Percentiles rank a stretch among this genome's conserved stretches.
These are phyloP conservation scores for Drosophila orosa DNA, from an alignment of 1,140 invertebrate genomes.

Conservation along the genomic window DNA sequence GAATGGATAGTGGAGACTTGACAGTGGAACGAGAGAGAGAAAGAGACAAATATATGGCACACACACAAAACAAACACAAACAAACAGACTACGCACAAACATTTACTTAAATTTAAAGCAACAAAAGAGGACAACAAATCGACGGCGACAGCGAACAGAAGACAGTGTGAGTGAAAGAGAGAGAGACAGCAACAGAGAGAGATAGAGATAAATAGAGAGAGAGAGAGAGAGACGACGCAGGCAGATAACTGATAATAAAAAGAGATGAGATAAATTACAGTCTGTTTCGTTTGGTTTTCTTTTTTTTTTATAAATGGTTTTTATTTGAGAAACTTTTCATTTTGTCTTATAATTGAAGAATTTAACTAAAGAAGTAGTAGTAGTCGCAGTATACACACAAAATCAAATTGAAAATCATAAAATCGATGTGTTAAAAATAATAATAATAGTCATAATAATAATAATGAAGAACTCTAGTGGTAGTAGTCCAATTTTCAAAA, in stretches of 20 bases:
- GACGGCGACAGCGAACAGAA: conserved; percentile 20
- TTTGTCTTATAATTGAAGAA: conserved; percentile 67
- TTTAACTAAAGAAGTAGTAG: conserved; percentile 66
- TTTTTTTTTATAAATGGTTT: conserved; percentile 33
- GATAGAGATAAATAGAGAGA: conserved; percentile 19
- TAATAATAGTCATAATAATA: conserved; percentile 9
- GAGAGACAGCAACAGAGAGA: conserved; percentile 1
- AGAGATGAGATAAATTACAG: conserved; percentile 49
- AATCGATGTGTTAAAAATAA: conserved; percentile 32
- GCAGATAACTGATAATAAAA: conserved; percentile 43
- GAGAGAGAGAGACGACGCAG: conserved; percentile 31
- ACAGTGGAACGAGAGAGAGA: conserved; percentile 9
- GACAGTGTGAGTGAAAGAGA: conserved; percentile 33
- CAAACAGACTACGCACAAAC: conserved; percentile 40
- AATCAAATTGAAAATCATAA: conserved; percentile 34
- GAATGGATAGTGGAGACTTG: background rate
- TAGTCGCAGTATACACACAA: conserved; percentile 47
- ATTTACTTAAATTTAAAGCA: conserved; percentile 32
- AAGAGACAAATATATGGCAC: conserved; percentile 9
- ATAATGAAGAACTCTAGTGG: conserved; percentile 41
- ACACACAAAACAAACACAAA: conserved; percentile 38
- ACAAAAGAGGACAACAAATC: conserved; percentile 33
- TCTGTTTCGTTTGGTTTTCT: conserved; percentile 55
- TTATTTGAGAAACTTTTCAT: conserved; percentile 52
- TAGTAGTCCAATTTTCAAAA: conserved; percentile 25